Conservation (phyloP, 2,888 invertebrate genomes). For the Antitype chi region DNA sequence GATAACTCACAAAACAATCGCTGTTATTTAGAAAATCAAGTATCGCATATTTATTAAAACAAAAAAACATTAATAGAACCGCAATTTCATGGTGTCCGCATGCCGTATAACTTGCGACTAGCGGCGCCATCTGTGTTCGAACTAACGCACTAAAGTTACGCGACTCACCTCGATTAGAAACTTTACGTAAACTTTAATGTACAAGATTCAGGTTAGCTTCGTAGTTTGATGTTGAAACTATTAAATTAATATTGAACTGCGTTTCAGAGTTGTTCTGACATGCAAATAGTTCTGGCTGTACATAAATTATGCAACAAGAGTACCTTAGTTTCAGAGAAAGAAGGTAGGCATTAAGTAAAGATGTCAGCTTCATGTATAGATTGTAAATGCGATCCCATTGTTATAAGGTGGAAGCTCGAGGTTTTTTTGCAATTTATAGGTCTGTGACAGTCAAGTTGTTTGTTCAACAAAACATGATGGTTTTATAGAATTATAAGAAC, state of each 20-base stretch:
- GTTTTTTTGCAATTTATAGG: too few relatives aligned
- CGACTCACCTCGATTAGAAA: constrained; percentile 14
- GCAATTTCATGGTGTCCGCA: background rate
- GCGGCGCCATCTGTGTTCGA: constrained; percentile 48
- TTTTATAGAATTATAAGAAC: too few relatives aligned
- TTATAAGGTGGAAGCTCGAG: too few relatives aligned
- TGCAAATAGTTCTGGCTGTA: background rate
- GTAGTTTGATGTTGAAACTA: constrained; percentile 7
- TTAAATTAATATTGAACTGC: constrained; percentile 15
- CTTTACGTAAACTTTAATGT: constrained; percentile 3
- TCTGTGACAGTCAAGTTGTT: too few relatives aligned
- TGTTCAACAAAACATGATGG: too few relatives aligned
- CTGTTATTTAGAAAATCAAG: background rate
- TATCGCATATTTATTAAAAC: background rate
- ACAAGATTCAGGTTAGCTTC: constrained; percentile 21
- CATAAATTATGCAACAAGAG: background rate
- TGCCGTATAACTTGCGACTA: constrained; percentile 9
- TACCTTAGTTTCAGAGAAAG: background rate
- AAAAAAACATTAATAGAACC: background rate
- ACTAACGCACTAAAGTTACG: constrained; percentile 20
- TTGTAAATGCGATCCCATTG: background rate
- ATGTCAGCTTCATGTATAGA: background rate
- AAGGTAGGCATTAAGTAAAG: background rate
- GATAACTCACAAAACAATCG: background rate
- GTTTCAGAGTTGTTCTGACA: background rate